phyloP scores from a whole-genome alignment of 2,888 invertebrate genomes.

The Philopedon plagiatum region DNA sequence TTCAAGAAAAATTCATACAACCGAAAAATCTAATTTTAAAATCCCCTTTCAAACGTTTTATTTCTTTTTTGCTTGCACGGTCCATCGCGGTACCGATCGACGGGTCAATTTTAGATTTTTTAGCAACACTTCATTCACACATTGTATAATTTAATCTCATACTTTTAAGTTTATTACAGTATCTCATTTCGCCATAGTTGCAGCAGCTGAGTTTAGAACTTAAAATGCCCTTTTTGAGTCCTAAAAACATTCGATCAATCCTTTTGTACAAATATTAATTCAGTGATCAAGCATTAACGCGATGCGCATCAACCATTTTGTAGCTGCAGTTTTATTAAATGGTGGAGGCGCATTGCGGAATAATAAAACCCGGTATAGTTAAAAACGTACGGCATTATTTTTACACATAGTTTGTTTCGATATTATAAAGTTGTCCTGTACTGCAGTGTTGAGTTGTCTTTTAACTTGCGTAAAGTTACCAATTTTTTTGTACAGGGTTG shows the following conservation, averaged over 20 bases:
- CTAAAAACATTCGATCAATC: conserved; percentile 2
- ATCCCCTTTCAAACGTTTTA: conserved; percentile 5
- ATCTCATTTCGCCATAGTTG: conserved; percentile 15
- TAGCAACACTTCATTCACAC: conserved; percentile 60
- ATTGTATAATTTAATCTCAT: conserved; percentile 51
- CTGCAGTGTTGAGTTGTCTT: conserved; percentile 29
- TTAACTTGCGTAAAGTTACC: conserved; percentile 23
- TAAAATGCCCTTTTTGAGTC: neutral
- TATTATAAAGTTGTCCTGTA: conserved; percentile 36
- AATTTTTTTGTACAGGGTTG: conserved; percentile 6
- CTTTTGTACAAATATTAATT: conserved; percentile 6
- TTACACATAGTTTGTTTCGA: conserved; percentile 18
- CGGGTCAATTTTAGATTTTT: conserved; percentile 57
- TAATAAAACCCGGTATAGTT: neutral
- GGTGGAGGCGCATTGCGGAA: neutral
- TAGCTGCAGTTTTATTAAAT: neutral
- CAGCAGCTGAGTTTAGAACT: neutral
- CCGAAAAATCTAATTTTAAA: too few species aligned
- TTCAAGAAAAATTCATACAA: too few species aligned
- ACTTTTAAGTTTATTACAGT: conserved; percentile 19
- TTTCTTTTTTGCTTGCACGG: conserved; percentile 12
- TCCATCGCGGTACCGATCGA: neutral
- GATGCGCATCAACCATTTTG: neutral
- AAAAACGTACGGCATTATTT: conserved; percentile 17
- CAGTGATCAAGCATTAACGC: neutral